Base-by-base conservation (phyloP, 2,113 vertebrate genomes). In the Nyctibius bracteatus region DNA sequence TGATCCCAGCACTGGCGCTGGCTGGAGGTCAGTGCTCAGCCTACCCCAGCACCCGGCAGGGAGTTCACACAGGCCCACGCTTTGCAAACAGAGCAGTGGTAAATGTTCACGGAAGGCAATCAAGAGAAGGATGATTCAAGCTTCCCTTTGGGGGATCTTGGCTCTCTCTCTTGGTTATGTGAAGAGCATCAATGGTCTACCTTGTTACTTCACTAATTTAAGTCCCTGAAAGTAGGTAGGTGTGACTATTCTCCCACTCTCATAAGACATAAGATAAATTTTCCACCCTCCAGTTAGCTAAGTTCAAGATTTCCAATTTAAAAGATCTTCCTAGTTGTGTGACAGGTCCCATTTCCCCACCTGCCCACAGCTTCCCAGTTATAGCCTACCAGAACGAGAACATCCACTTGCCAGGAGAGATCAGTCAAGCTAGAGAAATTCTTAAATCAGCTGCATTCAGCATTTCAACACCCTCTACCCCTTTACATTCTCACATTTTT, bases 21-120 rank as follows among this genome's bases (percentile, higher is more conserved):
- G 79, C 65, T 68, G n/a, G 27, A 51, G 70, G 84, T 61, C 62
- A 30, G 71, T 2, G 63, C 82, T n/a, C 62, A 75, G 66, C 79
- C 77, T 24, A 10, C 12, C 70, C 21, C 0, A 0, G 19, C 31
- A 30, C n/a, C 62, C 52, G 1, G 7, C 1, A 1, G 1, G 46
- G 59, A 43, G 3, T 0, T 35, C 61, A 15, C 4, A 0, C 24
- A 30, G 46, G 14, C 8, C 41, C 46, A 27, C 3, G 1, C 55
- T 75, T 41, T 79, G 85, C 82, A 41, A 33, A 43, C 43, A 12
- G 39, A 96, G 74, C 61, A 46, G 23, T 21, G 14, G 33, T 22
- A 41, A 43, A 63, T 3, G 3, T 46, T 11, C 33, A n/a, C 78
- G 57, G 73, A 31, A 79, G 27, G 54, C 21, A 75, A 54, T 30